These are phyloP conservation scores for Drosophila barbarae DNA, from an alignment of 2,888 invertebrate genomes.

Conservation along the genomic window DNA sequence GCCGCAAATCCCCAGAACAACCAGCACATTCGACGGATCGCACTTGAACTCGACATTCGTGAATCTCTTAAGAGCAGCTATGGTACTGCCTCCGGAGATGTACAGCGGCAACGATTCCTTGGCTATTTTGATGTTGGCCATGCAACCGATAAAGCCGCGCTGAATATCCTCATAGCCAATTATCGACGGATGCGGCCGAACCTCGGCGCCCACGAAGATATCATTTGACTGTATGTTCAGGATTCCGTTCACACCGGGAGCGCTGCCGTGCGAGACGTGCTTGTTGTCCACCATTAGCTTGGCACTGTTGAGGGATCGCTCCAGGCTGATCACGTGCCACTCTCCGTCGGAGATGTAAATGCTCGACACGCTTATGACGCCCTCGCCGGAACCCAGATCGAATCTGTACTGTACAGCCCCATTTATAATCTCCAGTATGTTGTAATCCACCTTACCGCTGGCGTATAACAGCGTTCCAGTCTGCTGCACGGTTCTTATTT, in stretches of 20 bases:
- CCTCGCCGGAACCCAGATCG: slow-evolving; percentile 95
- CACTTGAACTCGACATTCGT: slow-evolving; percentile 87
- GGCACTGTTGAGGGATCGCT: slow-evolving; percentile 89
- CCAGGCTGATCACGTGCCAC: slow-evolving; percentile 90
- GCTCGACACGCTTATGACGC: slow-evolving; percentile 87
- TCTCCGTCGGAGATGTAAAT: slow-evolving; percentile 90
- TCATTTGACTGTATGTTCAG: slow-evolving; percentile 92
- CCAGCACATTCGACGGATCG: slow-evolving; percentile 82
- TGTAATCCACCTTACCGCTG: slow-evolving; percentile 92
- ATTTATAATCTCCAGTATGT: slow-evolving; percentile 91
- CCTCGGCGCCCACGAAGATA: slow-evolving; percentile 91
- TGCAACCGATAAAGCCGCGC: slow-evolving; percentile 93
- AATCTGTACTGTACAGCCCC: slow-evolving; percentile 94
- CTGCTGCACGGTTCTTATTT: slow-evolving; percentile 90
- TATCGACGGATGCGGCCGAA: slow-evolving; percentile 87
- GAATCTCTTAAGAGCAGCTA: slow-evolving; percentile 84
- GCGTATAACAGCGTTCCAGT: slow-evolving; percentile 93
- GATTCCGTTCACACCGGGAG: slow-evolving; percentile 90
- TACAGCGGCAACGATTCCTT: slow-evolving; percentile 87
- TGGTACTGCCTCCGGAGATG: slow-evolving; percentile 84
- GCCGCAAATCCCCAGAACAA: slow-evolving; percentile 85
- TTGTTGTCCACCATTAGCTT: slow-evolving; percentile 89
- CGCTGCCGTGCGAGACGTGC: slow-evolving; percentile 86
- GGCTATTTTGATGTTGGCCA: slow-evolving; percentile 91
- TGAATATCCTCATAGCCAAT: slow-evolving; percentile 87